Base-by-base conservation (phyloP, 2,113 vertebrate genomes). In the Hystrix brachyura region DNA sequence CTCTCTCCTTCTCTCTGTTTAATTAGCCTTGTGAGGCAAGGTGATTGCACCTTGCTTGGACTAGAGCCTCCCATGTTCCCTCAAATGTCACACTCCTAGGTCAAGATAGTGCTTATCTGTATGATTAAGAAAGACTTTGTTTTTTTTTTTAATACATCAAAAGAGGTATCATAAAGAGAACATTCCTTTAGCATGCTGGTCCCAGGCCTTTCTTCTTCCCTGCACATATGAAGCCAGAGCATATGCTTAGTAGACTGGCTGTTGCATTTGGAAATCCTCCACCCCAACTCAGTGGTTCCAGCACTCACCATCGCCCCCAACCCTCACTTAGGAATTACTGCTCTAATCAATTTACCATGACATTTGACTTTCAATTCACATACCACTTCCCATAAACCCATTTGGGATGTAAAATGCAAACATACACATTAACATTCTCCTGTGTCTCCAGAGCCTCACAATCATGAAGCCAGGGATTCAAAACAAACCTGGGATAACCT, bases 91-190 rank as follows among this genome's bases (percentile, higher is more conserved):
- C 64, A 21, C 9, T 81, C 7, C 80, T 51, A 51, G 72, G 74
- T 79, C 62, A 86, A 34, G 34, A 38, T 9, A 55, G 21, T 90
- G 74, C 2, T 8, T 81, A 38, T n/a, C 78, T 51, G 29, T 93
- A 29, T 90, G n/a, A 80, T 32, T 43, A 83, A 43, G 55, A 21
- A 23, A 93, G 7, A 60, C 23, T 93, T 90, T 90, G n/a, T 38
- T 82, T 64, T 71, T 32, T 53, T 80, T 87, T 32, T 4, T 59
- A 87, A 69, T 13, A n/a, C 2, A 29, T 62, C 27, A 17, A 85
- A 55, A 46, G 5, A 89, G 17, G 3, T 15, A 53, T 53, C 90
- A 38, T 48, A 55, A 82, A 92, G 57, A 90, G 17, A 78, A 92
- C 13, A 3, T 11, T 60, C 32, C 43, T n/a, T 7, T 71, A 38